Evolutionary conservation across 2,113 vertebrate species (phyloP).

Genomic region (Nyctibius bracteatus): DNA sequence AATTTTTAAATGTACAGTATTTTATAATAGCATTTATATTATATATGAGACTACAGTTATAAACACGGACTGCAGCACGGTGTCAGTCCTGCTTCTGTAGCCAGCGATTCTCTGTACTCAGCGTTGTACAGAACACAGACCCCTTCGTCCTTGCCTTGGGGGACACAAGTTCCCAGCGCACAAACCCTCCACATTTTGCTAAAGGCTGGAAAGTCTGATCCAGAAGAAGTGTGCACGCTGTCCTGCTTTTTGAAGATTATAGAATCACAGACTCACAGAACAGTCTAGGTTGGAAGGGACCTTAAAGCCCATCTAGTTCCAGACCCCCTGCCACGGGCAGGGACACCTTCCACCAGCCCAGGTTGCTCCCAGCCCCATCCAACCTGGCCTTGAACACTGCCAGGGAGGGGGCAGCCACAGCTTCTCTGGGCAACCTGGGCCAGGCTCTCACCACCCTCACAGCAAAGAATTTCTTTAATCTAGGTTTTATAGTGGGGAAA

Average conservation of each 20-base stretch:
- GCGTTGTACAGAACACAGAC: not conserved
- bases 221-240: rapidly evolving
- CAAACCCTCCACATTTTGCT: not conserved
- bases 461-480: no score
- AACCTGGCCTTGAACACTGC: no score
- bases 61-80: not conserved
- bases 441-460: no score
- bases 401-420: no score
- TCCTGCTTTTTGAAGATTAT: not conserved
- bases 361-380: no score
- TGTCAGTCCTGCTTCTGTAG: not conserved
- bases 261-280: no score
- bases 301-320: no score
- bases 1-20: rapidly evolving
- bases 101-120: no score
- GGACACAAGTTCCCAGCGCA: not conserved
- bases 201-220: not conserved
- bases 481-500: not conserved
- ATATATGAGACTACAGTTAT: rapidly evolving
- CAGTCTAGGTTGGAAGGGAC: no score
- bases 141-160: not conserved
- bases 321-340: no score
- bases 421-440: no score
- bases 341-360: no score
- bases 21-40: not conserved